Conservation (phyloP, 2,888 invertebrate species). For the Chelonus formosanus region DNA sequence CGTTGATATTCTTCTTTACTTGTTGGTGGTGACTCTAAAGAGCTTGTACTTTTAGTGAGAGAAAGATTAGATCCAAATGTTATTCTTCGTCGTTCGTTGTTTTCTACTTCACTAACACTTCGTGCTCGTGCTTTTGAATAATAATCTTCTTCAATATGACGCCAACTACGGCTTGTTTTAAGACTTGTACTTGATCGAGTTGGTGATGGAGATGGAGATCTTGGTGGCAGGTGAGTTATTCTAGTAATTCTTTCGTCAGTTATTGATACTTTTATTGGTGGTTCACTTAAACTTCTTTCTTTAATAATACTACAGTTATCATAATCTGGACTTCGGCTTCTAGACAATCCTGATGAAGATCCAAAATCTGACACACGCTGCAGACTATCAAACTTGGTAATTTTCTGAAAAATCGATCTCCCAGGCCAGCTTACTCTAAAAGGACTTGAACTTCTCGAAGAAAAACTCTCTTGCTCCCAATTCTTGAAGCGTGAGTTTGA, state of each 20-base stretch:
- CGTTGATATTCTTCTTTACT: constrained; percentile 74
- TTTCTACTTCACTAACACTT: constrained; percentile 74
- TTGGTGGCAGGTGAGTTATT: constrained; percentile 26
- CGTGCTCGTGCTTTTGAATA: constrained; percentile 70
- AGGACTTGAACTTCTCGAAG: constrained; percentile 68
- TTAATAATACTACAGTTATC: constrained; percentile 61
- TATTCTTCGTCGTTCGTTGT: constrained; percentile 36
- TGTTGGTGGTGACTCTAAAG: constrained; percentile 62
- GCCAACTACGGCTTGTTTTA: constrained; percentile 71
- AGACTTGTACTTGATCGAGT: constrained; percentile 73
- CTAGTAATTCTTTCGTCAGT: constrained; percentile 8
- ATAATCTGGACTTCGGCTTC: constrained; percentile 59
- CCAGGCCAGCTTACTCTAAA: constrained; percentile 72
- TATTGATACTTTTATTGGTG: constrained; percentile 67
- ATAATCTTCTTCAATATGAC: constrained; percentile 48
- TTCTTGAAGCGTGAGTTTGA: constrained; percentile 77
- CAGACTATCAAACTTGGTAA: constrained; percentile 60
- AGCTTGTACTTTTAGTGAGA: constrained; percentile 65
- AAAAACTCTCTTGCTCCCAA: constrained; percentile 70
- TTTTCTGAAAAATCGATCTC: constrained; percentile 60
- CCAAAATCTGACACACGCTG: constrained; percentile 60
- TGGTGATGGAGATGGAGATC: constrained; percentile 70
- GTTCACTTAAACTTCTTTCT: constrained; percentile 73
- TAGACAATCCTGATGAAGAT: constrained; percentile 52
- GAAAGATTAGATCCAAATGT: constrained; percentile 54